Conservation (phyloP, 1,140 invertebrate species). For the Oncopodura yosiiana region DNA sequence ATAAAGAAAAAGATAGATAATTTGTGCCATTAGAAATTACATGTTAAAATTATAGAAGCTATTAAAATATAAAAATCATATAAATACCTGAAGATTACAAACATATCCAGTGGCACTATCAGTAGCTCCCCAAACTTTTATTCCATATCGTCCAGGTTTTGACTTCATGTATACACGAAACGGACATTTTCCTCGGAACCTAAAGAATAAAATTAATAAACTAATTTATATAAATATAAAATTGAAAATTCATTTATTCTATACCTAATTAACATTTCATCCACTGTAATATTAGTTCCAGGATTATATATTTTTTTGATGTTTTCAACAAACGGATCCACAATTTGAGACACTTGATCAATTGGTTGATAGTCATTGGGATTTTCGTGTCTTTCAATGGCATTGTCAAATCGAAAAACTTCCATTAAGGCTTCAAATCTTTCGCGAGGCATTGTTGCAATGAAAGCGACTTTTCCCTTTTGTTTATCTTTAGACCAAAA, state of each 20-base stretch:
- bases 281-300: background rate
- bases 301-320: background rate
- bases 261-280: conserved; percentile 12
- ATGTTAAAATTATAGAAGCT: no score
- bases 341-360: background rate
- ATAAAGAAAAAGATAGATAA: no score
- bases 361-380: background rate
- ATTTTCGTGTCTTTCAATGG: background rate
- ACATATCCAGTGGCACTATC: conserved; percentile 14
- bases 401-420: conserved; percentile 9
- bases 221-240: no score
- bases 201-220: no score
- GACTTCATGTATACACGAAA: conserved; percentile 15
- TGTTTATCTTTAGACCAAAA: no score
- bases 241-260: no score
- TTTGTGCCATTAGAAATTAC: no score
- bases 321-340: background rate
- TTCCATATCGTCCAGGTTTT: conserved; percentile 33
- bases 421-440: background rate
- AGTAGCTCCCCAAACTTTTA: conserved; percentile 37
- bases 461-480: no score
- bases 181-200: conserved; percentile 6
- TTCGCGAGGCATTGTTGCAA: background rate
- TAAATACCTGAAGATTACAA: background rate
- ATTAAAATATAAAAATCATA: no score